Conservation (phyloP, 2,113 vertebrate species). For the Saccopteryx leptura region DNA sequence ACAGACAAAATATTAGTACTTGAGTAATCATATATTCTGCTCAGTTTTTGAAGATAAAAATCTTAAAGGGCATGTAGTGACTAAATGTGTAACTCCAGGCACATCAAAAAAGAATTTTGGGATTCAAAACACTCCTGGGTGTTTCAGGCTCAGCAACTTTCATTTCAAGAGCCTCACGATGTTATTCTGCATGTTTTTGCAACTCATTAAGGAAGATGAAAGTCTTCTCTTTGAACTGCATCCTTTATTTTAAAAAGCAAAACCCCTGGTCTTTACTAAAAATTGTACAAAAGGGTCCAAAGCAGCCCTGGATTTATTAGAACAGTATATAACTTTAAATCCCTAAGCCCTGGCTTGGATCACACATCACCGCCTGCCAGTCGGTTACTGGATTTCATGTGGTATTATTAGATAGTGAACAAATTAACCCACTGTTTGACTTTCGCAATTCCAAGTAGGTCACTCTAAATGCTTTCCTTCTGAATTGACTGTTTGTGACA, state of each 20-base stretch:
- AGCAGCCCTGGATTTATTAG: background rate
- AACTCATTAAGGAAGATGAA: constrained; percentile 37
- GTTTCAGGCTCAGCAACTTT: constrained; percentile 56
- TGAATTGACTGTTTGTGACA: background rate
- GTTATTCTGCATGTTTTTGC: constrained; percentile 59
- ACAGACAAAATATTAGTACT: constrained; percentile 38
- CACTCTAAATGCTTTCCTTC: background rate
- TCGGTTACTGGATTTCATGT: background rate
- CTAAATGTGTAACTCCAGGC: background rate
- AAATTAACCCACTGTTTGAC: background rate
- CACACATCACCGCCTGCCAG: background rate
- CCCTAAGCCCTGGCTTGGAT: background rate
- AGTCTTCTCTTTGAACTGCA: background rate
- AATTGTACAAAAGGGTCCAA: background rate
- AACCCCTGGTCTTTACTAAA: constrained; percentile 30
- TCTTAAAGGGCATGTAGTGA: constrained; percentile 36
- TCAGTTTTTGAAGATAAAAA: constrained; percentile 50
- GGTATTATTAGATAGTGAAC: background rate
- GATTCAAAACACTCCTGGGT: background rate
- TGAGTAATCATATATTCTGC: background rate
- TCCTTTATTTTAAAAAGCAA: constrained; percentile 54
- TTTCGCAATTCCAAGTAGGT: background rate
- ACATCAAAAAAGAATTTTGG: constrained; percentile 48
- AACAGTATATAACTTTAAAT: background rate
- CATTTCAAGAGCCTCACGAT: constrained; percentile 54